Percentiles rank a stretch among this genome's conserved stretches.
Conservation (phyloP, 2,113 vertebrate species). For the Macrotus californicus region DNA sequence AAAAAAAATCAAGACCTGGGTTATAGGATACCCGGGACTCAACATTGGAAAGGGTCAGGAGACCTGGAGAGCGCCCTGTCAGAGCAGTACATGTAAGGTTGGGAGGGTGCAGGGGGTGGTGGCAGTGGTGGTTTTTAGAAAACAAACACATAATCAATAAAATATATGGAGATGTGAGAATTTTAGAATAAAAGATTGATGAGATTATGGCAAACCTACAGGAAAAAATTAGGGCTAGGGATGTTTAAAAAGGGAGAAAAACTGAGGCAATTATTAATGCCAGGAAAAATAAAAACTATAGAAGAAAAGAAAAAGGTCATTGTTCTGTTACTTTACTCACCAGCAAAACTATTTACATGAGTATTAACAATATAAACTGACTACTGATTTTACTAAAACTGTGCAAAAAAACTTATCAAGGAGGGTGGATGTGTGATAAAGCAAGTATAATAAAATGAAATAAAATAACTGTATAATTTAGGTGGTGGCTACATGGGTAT, state of each 20-base stretch:
- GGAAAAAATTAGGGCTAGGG: background rate
- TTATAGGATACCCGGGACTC: background rate
- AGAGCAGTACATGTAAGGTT: background rate
- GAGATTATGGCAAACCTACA: background rate
- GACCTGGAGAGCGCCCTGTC: background rate
- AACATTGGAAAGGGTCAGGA: background rate
- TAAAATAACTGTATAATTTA: background rate
- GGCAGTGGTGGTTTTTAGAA: background rate
- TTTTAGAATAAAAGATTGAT: background rate
- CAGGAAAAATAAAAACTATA: slow-evolving; percentile 27
- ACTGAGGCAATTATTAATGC: background rate
- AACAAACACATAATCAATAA: background rate
- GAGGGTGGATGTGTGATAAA: background rate
- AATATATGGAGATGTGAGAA: background rate
- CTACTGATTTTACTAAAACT: slow-evolving; percentile 14
- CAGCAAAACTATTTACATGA: slow-evolving; percentile 1
- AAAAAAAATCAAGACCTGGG: background rate
- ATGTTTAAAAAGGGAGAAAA: background rate
- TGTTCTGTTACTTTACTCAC: background rate
- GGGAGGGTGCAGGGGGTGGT: background rate
- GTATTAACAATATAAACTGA: background rate
- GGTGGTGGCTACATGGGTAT: background rate
- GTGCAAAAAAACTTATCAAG: background rate
- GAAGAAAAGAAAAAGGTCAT: background rate
- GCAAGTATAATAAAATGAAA: slow-evolving; percentile 20